Percentiles rank a stretch among this genome's conserved stretches.
Conservation (phyloP, 2,888 invertebrate species). For the Euspilapteryx auroguttella region DNA sequence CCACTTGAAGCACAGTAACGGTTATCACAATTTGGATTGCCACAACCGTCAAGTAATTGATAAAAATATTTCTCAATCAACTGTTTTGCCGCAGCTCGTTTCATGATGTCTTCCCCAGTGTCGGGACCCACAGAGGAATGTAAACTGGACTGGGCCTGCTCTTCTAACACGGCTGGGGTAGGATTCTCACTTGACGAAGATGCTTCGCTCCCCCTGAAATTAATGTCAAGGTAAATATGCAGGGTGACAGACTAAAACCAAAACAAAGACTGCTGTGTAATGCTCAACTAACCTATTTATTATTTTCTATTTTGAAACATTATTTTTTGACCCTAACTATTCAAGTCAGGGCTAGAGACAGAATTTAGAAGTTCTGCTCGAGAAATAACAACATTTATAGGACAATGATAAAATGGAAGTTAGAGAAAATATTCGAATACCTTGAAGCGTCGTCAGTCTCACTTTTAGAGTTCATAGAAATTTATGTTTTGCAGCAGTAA, state of each 20-base stretch:
- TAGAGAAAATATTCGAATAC: constrained; percentile 32
- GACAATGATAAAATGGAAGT: no score
- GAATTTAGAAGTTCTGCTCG: no score
- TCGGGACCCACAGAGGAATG: constrained; percentile 18
- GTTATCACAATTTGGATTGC: constrained; percentile 85
- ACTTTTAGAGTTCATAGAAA: constrained; percentile 61
- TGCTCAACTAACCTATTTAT: constrained; percentile 28
- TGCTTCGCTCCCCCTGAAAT: constrained; percentile 53
- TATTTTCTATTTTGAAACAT: no score
- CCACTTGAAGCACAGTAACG: constrained; percentile 89
- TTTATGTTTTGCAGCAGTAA: constrained; percentile 28
- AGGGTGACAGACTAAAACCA: constrained; percentile 22
- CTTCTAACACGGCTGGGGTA: constrained; percentile 33
- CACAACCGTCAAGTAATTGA: constrained; percentile 90
- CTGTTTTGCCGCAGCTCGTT: constrained; percentile 77
- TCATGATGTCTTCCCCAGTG: constrained; percentile 66
- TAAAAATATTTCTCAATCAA: constrained; percentile 91
- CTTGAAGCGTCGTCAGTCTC: constrained; percentile 62
- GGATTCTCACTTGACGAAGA: constrained; percentile 44
- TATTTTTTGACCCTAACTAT: no score
- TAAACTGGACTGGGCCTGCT: no score
- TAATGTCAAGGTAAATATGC: not conserved
- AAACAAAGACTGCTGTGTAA: constrained; percentile 52
- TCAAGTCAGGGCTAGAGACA: no score
- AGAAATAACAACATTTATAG: no score